phyloP scores from a whole-genome alignment of 2,797 vertebrate genomes.

The Aselliscus stoliczkanus region DNA sequence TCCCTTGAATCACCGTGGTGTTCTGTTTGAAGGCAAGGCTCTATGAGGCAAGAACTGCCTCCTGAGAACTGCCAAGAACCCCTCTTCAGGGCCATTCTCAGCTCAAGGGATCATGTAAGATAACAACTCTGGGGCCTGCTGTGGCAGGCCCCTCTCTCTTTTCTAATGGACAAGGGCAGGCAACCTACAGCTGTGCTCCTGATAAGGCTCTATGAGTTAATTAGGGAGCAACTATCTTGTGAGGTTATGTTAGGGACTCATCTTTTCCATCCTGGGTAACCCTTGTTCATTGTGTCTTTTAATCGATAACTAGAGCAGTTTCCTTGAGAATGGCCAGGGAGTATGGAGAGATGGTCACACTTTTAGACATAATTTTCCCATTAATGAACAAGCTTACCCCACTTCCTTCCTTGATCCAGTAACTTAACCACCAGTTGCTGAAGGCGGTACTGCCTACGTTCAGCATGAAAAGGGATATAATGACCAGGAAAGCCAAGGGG shows the following conservation, averaged over 20 bases:
- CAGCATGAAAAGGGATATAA: conserved; percentile 89
- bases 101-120: background rate
- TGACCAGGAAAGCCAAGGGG: conserved; percentile 87
- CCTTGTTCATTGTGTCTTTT: background rate
- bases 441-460: conserved; percentile 94
- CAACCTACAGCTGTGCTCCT: background rate
- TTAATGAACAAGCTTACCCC: conserved; percentile 84
- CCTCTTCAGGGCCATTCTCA: background rate
- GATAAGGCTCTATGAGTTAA: background rate
- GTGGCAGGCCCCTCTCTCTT: background rate
- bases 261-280: background rate
- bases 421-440: conserved; percentile 96
- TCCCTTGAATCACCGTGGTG: conserved; percentile 83
- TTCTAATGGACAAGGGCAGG: background rate
- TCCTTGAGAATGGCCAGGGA: background rate
- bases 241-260: background rate
- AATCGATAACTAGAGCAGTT: background rate
- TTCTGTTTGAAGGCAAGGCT: conserved; percentile 83
- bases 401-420: conserved; percentile 96
- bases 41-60: background rate
- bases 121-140: background rate
- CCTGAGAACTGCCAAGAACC: background rate
- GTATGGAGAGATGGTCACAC: background rate
- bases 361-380: background rate
- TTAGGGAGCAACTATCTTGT: background rate